Evolutionary conservation across 2,113 vertebrate species (phyloP), one percentile per base, ranked within the genome.

Genomic region (Rhodinocichla rosea): DNA sequence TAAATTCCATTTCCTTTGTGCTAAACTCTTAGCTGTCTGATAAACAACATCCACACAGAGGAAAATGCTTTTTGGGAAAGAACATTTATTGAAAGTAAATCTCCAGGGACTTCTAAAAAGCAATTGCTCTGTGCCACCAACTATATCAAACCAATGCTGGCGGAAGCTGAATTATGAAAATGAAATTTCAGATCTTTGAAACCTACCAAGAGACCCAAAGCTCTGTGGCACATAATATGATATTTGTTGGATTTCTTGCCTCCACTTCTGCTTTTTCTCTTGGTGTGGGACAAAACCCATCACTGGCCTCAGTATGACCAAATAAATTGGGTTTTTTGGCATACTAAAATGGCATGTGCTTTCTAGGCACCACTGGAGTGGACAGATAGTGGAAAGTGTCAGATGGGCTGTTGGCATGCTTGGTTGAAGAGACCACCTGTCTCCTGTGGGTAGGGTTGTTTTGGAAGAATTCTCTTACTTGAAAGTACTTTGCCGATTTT

Each of bases 321-420:
- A 44, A n/a, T 27, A 56, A 33, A 50, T n/a, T 6, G 0, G 0
- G 0, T 6, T 35, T 79, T 87, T 33, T 35, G 15, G 3, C 56
- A 16, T 57, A 24, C 14, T 57, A 35, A 57, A 57, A 57, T 60
- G 35, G 35, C 14, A 20, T 19, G 6, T 30, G 17, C 57, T 80
- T 92, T 49, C n/a, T 62, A 30, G 70, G 15, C 7, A 63, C 6
- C 15, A 33, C 33, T 47, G 15, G 30, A 44, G 22, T 37, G 35
- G 32, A 33, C 11, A 3, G 15, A 47, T 10, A 39, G 17, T 59
- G 42, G 12, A 16, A 83, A 64, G n/a, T 16, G 53, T 60, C 33
- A 83, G 27, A 50, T n/a, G 52, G 20, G 24, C 24, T n/a, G 24
- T 7, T 67, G 64, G 22, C 24, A 15, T 22, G 5, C 21, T 59